These are phyloP conservation scores for Alviniconcha marisindica DNA, from an alignment of 1,140 invertebrate species.

Conservation along the genomic window DNA sequence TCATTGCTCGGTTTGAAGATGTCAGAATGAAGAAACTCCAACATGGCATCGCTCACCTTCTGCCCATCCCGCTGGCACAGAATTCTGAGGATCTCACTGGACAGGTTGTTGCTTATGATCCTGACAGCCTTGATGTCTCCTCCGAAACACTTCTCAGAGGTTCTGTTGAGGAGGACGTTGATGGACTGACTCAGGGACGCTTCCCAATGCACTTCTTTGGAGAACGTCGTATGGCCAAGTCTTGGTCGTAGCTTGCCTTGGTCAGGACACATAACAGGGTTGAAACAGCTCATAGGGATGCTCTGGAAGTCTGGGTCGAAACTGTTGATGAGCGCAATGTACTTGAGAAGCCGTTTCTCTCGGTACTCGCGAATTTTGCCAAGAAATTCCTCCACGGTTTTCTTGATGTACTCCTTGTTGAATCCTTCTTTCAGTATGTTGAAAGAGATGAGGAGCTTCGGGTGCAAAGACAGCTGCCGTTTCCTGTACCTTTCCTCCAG, in stretches of 20 bases:
- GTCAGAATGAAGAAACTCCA: constrained; percentile 41
- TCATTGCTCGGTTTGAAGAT: constrained; percentile 40
- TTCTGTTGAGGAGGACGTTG: constrained; percentile 50
- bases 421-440: constrained; percentile 62
- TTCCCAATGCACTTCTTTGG: constrained; percentile 48
- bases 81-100: constrained; percentile 49
- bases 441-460: constrained; percentile 58
- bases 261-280: constrained; percentile 42
- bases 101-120: constrained; percentile 49
- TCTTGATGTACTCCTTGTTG: constrained; percentile 50
- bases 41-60: constrained; percentile 45
- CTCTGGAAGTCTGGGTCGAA: constrained; percentile 52
- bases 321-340: constrained; percentile 54
- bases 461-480: constrained; percentile 44
- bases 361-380: constrained; percentile 38
- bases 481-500: constrained; percentile 45
- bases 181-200: constrained; percentile 46
- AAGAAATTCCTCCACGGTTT: constrained; percentile 51
- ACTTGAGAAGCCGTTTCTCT: constrained; percentile 54
- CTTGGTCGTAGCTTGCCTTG: not conserved
- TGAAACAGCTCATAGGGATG: constrained; percentile 51
- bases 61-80: constrained; percentile 35
- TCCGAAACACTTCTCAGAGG: constrained; percentile 38
- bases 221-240: not conserved
- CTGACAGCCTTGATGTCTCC: constrained; percentile 37